Evolutionary conservation across 2,888 invertebrate genomes (phyloP).

Genomic region (Erynnis tages): DNA sequence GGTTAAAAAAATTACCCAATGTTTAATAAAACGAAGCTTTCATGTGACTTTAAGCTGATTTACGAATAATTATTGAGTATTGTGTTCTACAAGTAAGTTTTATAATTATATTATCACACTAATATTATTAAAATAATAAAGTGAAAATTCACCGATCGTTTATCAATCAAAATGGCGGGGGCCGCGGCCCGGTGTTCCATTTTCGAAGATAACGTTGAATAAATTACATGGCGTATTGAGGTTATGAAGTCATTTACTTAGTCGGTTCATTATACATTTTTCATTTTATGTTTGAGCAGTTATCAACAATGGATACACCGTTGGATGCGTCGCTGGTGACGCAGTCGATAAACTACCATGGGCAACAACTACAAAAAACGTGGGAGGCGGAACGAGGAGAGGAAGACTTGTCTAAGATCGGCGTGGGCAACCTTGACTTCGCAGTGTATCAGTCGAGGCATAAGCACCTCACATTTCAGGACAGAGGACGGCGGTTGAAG

Average conservation of each 20-base stretch:
- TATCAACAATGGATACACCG: conserved; percentile 60
- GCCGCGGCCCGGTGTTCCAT: conserved; percentile 3
- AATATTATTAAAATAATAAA: not conserved
- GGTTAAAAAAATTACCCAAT: not conserved
- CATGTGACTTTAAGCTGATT: conserved; percentile 1
- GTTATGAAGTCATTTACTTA: not conserved
- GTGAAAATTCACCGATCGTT: not conserved
- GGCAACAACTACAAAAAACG: conserved; percentile 92
- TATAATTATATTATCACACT: not conserved
- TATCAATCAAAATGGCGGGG: conserved; percentile 31
- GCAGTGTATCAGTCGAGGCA: conserved; percentile 89
- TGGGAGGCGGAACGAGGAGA: conserved; percentile 93
- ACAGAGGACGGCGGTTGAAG: conserved; percentile 90
- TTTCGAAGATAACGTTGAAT: conserved; percentile 1
- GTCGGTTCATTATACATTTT: not conserved
- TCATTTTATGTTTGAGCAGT: conserved; percentile 2
- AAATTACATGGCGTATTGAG: not conserved
- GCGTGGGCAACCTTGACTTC: conserved; percentile 84
- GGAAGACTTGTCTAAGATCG: conserved; percentile 85
- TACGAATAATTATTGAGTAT: not conserved
- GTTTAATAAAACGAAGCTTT: not conserved
- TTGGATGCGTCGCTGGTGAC: conserved; percentile 82
- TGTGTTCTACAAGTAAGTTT: not conserved
- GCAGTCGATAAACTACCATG: conserved; percentile 91
- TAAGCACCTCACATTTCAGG: conserved; percentile 91